Base-by-base conservation (phyloP, 2,888 invertebrate species). In the Noctua janthina region DNA sequence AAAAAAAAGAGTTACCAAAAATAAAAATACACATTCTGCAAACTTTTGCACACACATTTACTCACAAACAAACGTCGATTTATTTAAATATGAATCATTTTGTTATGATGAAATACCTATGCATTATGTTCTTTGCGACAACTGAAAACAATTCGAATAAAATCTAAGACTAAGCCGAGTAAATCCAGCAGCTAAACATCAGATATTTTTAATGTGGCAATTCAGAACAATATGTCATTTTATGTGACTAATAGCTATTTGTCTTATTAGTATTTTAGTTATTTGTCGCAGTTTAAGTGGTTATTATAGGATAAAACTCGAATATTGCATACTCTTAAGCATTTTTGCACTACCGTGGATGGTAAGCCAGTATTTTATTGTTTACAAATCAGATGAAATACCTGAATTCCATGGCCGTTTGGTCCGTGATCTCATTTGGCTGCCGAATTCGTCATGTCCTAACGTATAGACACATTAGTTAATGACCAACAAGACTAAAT, bases 341-440 rank as follows among this genome's bases (percentile, higher is more conserved):
- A 69, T 67, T 49, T 35, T n/a, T 66, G 74, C 39, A 70, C 71
- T 70, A 8, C 56, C 46, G 85, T 82, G 80, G 71, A 85, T 82
- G 90, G 89, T 89, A 89, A 87, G 89, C 56, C 56, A 62, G 5
- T 15, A 35, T 84, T 64, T 62, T 78, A 39, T 70, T 66, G 64
- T 29, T 64, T 35, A 46, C 46, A 71, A 74, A 46, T 78, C 54
- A 15, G 4, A 39, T 68, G 29, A 39, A 76, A 29, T 17, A 70
- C 51, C 54, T 67, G 59, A 79, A 81, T 79, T 82, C 72, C 70
- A 67, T 73, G 56, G 76, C 82, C 84, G 79, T 87, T 90, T 87
- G 67, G 82, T 80, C 68, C 69, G 73, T 91, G 91, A 91, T 90
- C 91, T 89, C 91, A 91, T 86, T 87, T 78, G 62, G 64, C 78